A percentile compares a stretch with the other conserved stretches of the same genome.
These are phyloP conservation scores for Pteronotus mesoamericanus DNA, from an alignment of 2,797 vertebrate genomes.

Conservation along the genomic window DNA sequence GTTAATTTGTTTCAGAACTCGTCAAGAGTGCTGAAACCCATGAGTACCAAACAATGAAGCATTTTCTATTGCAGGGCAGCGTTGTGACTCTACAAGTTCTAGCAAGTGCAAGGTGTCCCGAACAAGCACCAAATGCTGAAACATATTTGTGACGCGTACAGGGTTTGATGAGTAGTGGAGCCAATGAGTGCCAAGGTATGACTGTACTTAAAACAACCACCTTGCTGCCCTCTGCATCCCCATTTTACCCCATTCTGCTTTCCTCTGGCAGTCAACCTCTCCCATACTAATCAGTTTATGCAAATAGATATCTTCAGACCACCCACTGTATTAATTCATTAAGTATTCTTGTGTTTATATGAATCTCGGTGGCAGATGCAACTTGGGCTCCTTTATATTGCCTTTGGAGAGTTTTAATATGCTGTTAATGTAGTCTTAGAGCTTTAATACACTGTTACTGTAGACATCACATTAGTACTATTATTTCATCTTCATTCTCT, in stretches of 20 bases:
- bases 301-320: background rate
- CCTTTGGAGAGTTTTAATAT: background rate
- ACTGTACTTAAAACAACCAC: background rate
- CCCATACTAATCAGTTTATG: background rate
- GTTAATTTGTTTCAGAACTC: background rate
- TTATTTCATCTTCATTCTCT: conserved; percentile 40
- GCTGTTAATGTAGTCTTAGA: background rate
- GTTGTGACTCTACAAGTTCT: background rate
- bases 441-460: background rate
- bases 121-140: background rate
- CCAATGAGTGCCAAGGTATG: background rate
- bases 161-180: background rate
- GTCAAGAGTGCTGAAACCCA: background rate
- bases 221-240: background rate
- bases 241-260: background rate
- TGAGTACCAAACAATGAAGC: background rate
- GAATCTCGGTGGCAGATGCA: background rate
- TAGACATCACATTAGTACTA: background rate
- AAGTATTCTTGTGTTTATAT: background rate
- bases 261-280: background rate
- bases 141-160: background rate
- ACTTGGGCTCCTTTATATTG: background rate
- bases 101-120: background rate
- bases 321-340: background rate
- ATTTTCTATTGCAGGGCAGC: background rate